Base-by-base conservation (phyloP, 2,797 vertebrate species). In the Darevskia mixta region DNA sequence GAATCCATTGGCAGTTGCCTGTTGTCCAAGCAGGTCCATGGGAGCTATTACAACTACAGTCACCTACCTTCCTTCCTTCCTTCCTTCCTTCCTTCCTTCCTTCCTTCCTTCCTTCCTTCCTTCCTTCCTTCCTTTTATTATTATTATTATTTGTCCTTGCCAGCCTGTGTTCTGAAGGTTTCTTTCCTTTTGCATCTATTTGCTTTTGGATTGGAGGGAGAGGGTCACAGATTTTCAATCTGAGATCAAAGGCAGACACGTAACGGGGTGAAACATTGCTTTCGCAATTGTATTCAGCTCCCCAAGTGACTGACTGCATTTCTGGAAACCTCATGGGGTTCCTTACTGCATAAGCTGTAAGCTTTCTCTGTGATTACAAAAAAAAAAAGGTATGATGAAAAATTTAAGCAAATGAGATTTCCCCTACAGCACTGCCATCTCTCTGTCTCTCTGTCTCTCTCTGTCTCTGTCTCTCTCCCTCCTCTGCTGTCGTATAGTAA, bases 321-420 rank as follows among this genome's bases (percentile, higher is more conserved):
- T 92, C 92, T 92, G 89, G 93, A 83, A 88, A 89, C 32, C 87
- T 88, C 85, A 84, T 89, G 4, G 88, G n/a, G 10, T 79, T 95
- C 92, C 89, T 93, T 86, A 90, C 87, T 91, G 89, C 76, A n/a
- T 49, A 89, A 95, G 89, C 91, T 83, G 92, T 88, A 71, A 91
- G 90, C 89, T 89, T 84, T 93, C n/a, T 18, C 85, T 89, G 72
- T 81, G 90, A 89, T 89, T 89, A 79, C 86, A 23, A 69, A 4
- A 27, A 1, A 81, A 94, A 89, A 67, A 87, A 94, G 92, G 90
- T 94, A 94, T 92, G 91, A 88, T 93, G 92, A 86, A 93, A 66
- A 91, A 90, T 95, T 95, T 90, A 96, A 96, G 94, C 91, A 95
- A 95, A 95, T 96, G 92, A 95, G 93, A 95, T 95, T 94, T 94